Percentiles rank a stretch among this genome's conserved stretches.
Evolutionary conservation across 2,113 vertebrate species (phyloP).

Genomic region (Acinonyx jubatus): DNA sequence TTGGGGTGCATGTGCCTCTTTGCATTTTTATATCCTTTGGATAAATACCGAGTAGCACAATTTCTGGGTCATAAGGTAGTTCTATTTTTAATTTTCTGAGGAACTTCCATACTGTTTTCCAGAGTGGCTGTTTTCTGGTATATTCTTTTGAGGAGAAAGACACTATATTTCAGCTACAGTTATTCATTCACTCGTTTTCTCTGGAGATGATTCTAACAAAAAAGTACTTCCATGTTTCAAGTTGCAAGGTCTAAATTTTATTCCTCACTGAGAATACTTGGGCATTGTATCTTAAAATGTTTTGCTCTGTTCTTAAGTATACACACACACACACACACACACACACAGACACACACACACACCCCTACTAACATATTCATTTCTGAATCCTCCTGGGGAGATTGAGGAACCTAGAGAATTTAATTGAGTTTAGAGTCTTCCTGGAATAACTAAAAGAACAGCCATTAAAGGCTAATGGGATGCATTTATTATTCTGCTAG

Average conservation of each 20-base stretch:
- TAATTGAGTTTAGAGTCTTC: conserved; percentile 6
- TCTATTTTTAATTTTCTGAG: too few relatives aligned
- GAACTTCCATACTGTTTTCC: too few relatives aligned
- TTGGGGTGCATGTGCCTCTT: too few relatives aligned
- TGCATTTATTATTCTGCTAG: not conserved
- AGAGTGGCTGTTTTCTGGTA: too few relatives aligned
- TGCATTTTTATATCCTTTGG: too few relatives aligned
- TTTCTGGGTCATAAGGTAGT: too few relatives aligned
- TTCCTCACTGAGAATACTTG: not conserved
- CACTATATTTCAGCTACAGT: not conserved
- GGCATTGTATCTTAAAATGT: not conserved
- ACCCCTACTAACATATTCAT: not conserved
- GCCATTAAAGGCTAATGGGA: not conserved
- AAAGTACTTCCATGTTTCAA: not conserved
- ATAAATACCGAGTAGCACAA: too few relatives aligned
- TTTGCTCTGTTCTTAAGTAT: not conserved
- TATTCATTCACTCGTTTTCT: not conserved
- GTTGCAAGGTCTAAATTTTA: not conserved
- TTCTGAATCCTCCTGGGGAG: not conserved
- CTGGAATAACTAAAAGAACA: not conserved
- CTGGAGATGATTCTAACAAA: not conserved
- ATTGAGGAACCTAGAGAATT: not conserved
- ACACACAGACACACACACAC: too few relatives aligned
- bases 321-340: too few relatives aligned
- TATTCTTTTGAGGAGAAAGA: not conserved